These are phyloP conservation scores for Phyllostomus hastatus DNA, from an alignment of 2,113 vertebrate species.

Conservation along the genomic window DNA sequence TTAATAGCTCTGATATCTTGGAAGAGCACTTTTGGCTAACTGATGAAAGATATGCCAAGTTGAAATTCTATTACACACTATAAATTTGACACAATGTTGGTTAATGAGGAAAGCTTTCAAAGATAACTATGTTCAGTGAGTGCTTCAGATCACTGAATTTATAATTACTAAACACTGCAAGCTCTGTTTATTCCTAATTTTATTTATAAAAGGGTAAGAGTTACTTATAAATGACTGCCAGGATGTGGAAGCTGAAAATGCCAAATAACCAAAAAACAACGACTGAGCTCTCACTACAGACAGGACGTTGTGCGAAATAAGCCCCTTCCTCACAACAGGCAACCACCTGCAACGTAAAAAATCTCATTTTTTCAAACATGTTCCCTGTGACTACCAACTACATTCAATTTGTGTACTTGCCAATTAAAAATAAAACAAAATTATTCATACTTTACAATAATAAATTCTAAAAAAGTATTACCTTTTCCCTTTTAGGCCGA, in stretches of 20 bases:
- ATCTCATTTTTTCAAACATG: neutral
- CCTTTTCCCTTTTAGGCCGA: conserved; percentile 88
- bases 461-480: conserved; percentile 73
- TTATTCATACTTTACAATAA: neutral
- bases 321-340: neutral
- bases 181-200: neutral
- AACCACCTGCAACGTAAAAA: neutral
- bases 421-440: conserved; percentile 1
- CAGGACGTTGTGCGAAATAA: neutral
- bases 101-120: neutral
- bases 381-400: neutral
- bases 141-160: neutral
- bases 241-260: neutral
- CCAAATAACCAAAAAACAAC: neutral
- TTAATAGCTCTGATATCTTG: neutral
- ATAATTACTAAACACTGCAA: neutral
- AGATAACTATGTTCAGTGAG: neutral
- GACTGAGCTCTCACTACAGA: neutral
- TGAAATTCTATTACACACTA: conserved; percentile 21
- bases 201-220: neutral
- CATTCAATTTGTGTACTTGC: neutral
- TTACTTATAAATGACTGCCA: neutral
- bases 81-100: neutral
- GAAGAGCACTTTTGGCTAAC: neutral
- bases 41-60: neutral